Conservation (phyloP, 2,113 vertebrate species). For the Macrotus californicus region DNA sequence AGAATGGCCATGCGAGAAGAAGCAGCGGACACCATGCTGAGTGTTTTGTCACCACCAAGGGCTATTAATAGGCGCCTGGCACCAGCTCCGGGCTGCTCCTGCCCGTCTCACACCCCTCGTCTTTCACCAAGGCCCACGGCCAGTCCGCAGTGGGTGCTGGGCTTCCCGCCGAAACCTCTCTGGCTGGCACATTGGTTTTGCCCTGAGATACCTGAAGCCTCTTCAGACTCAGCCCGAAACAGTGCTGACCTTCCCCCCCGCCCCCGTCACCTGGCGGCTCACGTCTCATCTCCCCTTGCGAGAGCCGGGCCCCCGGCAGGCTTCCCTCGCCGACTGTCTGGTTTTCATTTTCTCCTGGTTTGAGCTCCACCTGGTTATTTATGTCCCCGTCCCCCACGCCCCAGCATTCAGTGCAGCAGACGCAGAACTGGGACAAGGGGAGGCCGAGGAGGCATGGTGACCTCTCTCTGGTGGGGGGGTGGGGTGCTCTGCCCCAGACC, state of each 20-base stretch:
- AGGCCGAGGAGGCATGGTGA: not conserved
- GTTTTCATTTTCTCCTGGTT: conserved; percentile 8
- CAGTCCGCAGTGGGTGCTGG: conserved; percentile 11
- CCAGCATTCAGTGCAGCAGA: too few species aligned
- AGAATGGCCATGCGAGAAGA: not conserved
- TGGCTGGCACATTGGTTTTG: not conserved
- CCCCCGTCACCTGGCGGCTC: conserved; percentile 56
- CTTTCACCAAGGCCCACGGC: conserved; percentile 37
- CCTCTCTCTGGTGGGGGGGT: not conserved
- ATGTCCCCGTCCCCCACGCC: not conserved
- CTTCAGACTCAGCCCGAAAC: conserved; percentile 59
- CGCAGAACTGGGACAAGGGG: too few species aligned
- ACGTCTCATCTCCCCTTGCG: conserved; percentile 31
- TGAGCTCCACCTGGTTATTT: conserved; percentile 27
- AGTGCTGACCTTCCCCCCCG: conserved; percentile 57
- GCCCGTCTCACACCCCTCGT: not conserved
- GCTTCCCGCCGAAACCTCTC: conserved; percentile 18
- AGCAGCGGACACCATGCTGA: not conserved
- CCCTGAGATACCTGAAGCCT: conserved; percentile 53
- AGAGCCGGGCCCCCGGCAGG: not conserved
- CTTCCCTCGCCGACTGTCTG: not conserved
- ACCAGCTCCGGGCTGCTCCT: not conserved
- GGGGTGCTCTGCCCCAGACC: not conserved
- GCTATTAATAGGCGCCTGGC: not conserved
- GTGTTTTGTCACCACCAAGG: conserved; percentile 33